A percentile compares a stretch with the other conserved stretches of the same genome.
phyloP scores from a whole-genome alignment of 2,797 vertebrate genomes.

The Varecia variegata region DNA sequence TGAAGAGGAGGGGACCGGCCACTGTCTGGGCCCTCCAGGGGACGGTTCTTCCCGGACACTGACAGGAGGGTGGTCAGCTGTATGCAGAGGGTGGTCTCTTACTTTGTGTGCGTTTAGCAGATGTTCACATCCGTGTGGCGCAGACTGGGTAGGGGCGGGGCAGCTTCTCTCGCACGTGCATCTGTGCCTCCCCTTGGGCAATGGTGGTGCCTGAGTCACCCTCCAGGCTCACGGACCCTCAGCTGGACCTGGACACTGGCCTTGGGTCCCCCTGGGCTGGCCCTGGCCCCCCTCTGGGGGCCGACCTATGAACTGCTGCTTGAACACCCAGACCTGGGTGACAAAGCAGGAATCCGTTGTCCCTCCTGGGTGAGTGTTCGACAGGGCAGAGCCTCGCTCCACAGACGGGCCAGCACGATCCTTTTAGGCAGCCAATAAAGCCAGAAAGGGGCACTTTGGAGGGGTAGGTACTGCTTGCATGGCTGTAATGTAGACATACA shows the following conservation, averaged over 20 bases:
- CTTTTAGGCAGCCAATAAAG: background rate
- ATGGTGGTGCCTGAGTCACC: too few relatives aligned
- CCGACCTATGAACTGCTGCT: background rate
- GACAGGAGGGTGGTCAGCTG: rapidly evolving
- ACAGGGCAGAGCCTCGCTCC: background rate
- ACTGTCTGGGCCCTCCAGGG: background rate
- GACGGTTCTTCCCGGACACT: rapidly evolving
- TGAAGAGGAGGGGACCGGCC: rapidly evolving
- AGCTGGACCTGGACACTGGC: background rate
- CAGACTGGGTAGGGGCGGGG: rapidly evolving
- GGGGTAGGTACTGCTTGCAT: background rate
- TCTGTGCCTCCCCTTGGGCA: rapidly evolving
- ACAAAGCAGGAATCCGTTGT: rapidly evolving
- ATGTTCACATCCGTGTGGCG: rapidly evolving
- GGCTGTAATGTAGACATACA: background rate
- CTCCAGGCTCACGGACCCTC: background rate
- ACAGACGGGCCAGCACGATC: background rate
- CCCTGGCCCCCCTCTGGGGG: background rate
- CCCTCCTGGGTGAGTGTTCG: background rate
- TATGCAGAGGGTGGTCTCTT: rapidly evolving
- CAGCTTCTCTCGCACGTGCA: background rate
- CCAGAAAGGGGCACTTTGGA: background rate
- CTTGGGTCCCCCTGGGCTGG: background rate
- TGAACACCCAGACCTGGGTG: background rate
- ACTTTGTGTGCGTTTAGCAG: rapidly evolving